phyloP scores from a whole-genome alignment of 2,888 invertebrate species.

The Thalpophila matura region DNA sequence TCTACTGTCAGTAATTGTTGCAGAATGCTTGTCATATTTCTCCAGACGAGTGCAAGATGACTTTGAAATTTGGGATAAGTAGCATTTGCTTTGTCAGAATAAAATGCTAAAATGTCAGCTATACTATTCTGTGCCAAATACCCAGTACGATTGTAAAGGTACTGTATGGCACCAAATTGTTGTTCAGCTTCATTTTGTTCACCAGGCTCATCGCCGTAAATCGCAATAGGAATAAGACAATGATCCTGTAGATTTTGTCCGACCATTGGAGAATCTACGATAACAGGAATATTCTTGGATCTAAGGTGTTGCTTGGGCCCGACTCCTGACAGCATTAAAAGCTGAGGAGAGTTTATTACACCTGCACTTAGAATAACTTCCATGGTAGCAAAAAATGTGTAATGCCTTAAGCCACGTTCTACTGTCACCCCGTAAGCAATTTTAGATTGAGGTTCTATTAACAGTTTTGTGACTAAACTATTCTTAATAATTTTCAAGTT shows the following conservation, averaged over 20 bases:
- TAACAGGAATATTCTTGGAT: constrained; percentile 77
- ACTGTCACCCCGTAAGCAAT: constrained; percentile 33
- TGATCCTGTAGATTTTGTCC: constrained; percentile 91
- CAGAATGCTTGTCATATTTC: constrained; percentile 69
- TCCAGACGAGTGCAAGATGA: constrained; percentile 69
- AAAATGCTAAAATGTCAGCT: constrained; percentile 87
- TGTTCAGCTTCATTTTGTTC: constrained; percentile 64
- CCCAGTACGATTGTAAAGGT: constrained; percentile 88
- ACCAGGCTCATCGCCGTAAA: constrained; percentile 74
- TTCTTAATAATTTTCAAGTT: too few species aligned
- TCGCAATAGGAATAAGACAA: constrained; percentile 76
- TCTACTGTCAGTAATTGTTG: neutral
- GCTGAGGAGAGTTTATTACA: constrained; percentile 84
- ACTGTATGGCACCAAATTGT: constrained; percentile 81
- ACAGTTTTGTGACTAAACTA: too few species aligned
- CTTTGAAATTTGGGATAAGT: constrained; percentile 75
- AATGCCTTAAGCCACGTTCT: constrained; percentile 1
- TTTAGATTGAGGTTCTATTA: too few species aligned
- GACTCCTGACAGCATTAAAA: constrained; percentile 87
- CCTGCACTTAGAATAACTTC: constrained; percentile 88
- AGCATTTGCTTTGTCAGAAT: constrained; percentile 69
- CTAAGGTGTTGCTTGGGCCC: constrained; percentile 82
- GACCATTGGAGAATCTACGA: constrained; percentile 84
- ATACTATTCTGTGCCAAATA: constrained; percentile 84
- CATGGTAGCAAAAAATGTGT: constrained; percentile 67